Base-by-base conservation (phyloP, 2,113 vertebrate species). In the Corynorhinus townsendii region DNA sequence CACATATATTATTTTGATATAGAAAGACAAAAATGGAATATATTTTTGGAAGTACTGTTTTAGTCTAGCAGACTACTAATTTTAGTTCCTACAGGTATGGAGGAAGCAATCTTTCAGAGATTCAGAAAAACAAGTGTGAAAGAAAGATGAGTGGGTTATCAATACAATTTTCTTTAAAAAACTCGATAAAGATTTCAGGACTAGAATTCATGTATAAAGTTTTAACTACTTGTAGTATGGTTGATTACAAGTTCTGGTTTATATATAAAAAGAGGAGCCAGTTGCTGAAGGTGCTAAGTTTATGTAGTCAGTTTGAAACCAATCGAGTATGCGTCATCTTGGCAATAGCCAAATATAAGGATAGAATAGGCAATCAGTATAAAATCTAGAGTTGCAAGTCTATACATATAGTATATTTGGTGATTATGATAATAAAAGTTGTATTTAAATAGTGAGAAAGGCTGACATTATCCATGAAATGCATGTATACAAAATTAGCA, bases 11-110 rank as follows among this genome's bases (percentile, higher is more conserved):
- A 96, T 56, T 89, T 62, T 35, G 5, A 72, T 81, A 45, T 22
- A 62, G 92, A 92, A 81, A 68, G 6, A 69, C 4, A 54, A 54
- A 86, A 82, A 49, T 28, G 1, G 9, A 82, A 66, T 47, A 54
- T 71, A 71, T 26, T 77, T 76, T 84, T 62, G 22, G 22, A 33
- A 52, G 16, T 16, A 79, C 62, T 93, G 92, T 94, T 96, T 97
- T 38, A 90, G 7, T 80, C n/a, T 45, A 84, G 28, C 82, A 66
- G 35, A 75, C 40, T 4, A 33, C 45, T 81, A 86, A 28, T 56
- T 85, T 45, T 54, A 81, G 0, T 88, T 76, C 80, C 66, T 81
- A 19, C 12, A 54, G 59, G 10, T 89, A 62, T 33, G 56, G 14
- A 92, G 0, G 33, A 82, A 96, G 12, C 8, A 90, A 54, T 11